Base-by-base conservation (phyloP, 2,888 invertebrate genomes). In the Synergus umbraculus region DNA sequence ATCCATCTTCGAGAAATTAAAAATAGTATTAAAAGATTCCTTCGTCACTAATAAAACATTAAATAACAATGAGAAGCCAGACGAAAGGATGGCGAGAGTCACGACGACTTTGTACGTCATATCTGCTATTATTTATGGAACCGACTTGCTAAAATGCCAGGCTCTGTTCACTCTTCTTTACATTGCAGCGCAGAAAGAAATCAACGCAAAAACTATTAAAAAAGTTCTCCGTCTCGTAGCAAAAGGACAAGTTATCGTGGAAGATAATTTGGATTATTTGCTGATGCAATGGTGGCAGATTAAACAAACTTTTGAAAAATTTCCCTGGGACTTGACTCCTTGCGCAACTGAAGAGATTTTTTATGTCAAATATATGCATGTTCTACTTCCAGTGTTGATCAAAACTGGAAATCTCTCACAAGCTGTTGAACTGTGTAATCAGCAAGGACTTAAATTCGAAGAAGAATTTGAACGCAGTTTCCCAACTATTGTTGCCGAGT, bases 81-180 rank as follows among this genome's bases (percentile, higher is more conserved):
- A 96, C 85, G 95, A 96, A 90, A 37, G 77, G 67, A 80, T 83
- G n/a, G 67, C 94, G 82, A 92, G 95, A 87, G 94, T 94, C 1
- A 92, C 93, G 0, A 94, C 94, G 63, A 93, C 94, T 10, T 91
- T 96, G 46, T 94, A 95, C 76, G 93, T 93, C 49, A 93, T 94
- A 82, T 92, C 93, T 22, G 92, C 93, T 29, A 87, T 95, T 4
- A 93, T 94, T 43, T 92, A 93, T 58, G 78, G 84, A 37, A 91
- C 93, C 2, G 94, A 93, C 22, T 79, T 83, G 78, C 86, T 94
- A 84, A 91, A 94, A 66, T 93, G 93, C 83, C 93, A 92, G 84
- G 93, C 94, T 73, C 88, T 96, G 1, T 93, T 93, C 78, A 90
- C 92, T 73, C 88, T 95, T 29, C 88, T 96, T 18, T 90, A 93